These are phyloP conservation scores for Sebastes schlegelii DNA, from an alignment of 2,113 vertebrate species.

Conservation along the genomic window DNA sequence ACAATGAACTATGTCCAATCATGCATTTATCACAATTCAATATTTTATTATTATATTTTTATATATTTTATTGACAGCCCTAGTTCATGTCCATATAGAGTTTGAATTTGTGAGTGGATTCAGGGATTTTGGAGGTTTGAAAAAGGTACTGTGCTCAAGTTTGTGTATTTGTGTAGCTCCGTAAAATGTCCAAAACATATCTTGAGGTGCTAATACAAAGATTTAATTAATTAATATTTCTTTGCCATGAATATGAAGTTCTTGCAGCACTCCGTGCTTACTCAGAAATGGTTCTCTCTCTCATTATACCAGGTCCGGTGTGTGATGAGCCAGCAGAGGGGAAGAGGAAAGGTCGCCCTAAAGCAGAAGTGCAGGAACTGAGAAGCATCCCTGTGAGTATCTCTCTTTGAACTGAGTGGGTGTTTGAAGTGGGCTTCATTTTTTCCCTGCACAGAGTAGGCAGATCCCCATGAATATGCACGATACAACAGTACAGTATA, in stretches of 20 bases:
- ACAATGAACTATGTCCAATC: no score
- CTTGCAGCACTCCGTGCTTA: neutral
- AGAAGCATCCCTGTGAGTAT: slow-evolving; percentile 95
- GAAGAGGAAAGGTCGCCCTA: slow-evolving; percentile 93
- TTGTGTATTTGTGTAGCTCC: neutral
- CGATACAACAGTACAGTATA: slow-evolving; percentile 21
- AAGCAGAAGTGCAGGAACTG: slow-evolving; percentile 91
- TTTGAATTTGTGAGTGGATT: slow-evolving; percentile 25
- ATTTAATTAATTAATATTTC: neutral
- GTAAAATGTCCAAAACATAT: neutral
- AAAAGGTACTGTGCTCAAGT: neutral
- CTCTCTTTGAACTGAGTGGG: slow-evolving; percentile 32
- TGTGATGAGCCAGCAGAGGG: slow-evolving; percentile 88
- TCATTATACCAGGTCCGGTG: slow-evolving; percentile 81
- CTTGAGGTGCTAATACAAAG: neutral
- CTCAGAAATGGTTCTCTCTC: slow-evolving; percentile 21
- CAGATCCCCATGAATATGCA: slow-evolving; percentile 49
- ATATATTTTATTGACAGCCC: no score
- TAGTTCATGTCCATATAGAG: slow-evolving; percentile 15
- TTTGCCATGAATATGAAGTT: slow-evolving; percentile 5
- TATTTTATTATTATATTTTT: no score
- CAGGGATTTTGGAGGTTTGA: neutral
- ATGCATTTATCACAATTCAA: no score
- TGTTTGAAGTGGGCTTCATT: slow-evolving; percentile 51
- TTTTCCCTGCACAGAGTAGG: slow-evolving; percentile 39